phyloP scores from a whole-genome alignment of 2,888 invertebrate species.

The Leptopilina syphax region DNA sequence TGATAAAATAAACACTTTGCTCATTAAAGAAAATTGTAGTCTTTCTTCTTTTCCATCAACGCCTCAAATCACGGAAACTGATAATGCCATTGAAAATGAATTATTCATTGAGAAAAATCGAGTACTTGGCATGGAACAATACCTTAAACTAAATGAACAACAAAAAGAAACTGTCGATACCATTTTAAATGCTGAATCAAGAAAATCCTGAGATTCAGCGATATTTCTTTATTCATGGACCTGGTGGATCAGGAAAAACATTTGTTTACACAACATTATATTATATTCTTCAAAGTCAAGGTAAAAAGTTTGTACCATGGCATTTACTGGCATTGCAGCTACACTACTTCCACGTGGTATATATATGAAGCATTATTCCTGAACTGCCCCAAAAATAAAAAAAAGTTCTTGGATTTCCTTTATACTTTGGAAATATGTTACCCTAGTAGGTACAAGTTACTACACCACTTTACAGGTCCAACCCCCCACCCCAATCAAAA shows the following conservation, averaged over 20 bases:
- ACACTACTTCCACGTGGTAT: conserved; percentile 59
- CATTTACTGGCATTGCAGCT: conserved; percentile 50
- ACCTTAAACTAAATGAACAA: conserved; percentile 42
- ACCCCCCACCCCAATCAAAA: too few species aligned
- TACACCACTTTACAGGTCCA: too few species aligned
- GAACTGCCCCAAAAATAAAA: too few species aligned
- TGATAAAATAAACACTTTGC: conserved; percentile 1
- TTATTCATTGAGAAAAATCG: not conserved
- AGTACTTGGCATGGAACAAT: conserved; percentile 10
- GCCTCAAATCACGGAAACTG: conserved; percentile 31
- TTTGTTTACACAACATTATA: conserved; percentile 64
- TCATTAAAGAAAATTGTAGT: conserved; percentile 26
- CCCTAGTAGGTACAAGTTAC: too few species aligned
- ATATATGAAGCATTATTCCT: too few species aligned
- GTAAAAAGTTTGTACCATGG: conserved; percentile 47
- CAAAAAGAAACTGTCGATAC: conserved; percentile 44
- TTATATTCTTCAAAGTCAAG: conserved; percentile 47
- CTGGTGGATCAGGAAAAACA: conserved; percentile 76
- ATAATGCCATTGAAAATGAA: conserved; percentile 14
- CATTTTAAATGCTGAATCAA: conserved; percentile 27
- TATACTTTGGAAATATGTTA: too few species aligned
- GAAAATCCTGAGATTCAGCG: not conserved
- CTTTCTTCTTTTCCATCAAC: conserved; percentile 39
- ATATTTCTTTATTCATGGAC: conserved; percentile 66
- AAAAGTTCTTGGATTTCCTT: too few species aligned